Percentiles rank a stretch among this genome's conserved stretches.
Evolutionary conservation across 2,888 invertebrate species (phyloP).

Genomic region (Eupithecia centaureata): DNA sequence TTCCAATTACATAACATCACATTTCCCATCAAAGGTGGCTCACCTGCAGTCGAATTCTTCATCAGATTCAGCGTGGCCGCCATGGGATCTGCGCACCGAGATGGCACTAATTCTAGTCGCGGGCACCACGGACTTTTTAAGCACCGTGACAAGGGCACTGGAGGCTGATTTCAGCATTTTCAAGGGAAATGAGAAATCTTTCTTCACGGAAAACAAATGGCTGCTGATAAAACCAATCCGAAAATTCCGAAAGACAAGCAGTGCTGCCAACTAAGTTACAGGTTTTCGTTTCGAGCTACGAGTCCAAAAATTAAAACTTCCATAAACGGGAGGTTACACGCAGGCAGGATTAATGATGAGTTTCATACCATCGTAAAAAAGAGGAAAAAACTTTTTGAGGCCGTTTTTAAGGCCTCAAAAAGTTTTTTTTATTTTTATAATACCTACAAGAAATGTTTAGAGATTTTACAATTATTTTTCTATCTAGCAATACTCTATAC

Average conservation of each 20-base stretch:
- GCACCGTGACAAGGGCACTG: slow-evolving; percentile 69
- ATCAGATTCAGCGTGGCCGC: slow-evolving; percentile 87
- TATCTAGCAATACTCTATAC: too few species aligned
- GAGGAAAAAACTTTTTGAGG: too few species aligned
- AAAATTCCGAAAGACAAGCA: neutral
- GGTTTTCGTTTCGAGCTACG: too few species aligned
- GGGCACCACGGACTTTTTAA: slow-evolving; percentile 71
- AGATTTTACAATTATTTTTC: too few species aligned
- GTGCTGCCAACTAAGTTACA: neutral
- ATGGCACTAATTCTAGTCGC: slow-evolving; percentile 65
- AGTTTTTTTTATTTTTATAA: too few species aligned
- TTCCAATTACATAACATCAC: slow-evolving; percentile 82
- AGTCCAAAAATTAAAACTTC: too few species aligned
- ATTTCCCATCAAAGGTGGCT: slow-evolving; percentile 53
- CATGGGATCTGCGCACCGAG: slow-evolving; percentile 70
- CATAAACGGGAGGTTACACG: too few species aligned
- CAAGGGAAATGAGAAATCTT: slow-evolving; percentile 61
- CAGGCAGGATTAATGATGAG: too few species aligned
- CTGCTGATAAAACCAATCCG: slow-evolving; percentile 49
- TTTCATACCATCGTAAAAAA: too few species aligned
- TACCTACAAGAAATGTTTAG: too few species aligned
- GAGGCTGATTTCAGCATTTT: slow-evolving; percentile 80
- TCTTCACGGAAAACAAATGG: slow-evolving; percentile 76
- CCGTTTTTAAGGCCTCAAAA: too few species aligned
- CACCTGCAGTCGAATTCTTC: slow-evolving; percentile 92